Conservation (phyloP, 2,113 vertebrate genomes). For the Ascaphus truei region DNA sequence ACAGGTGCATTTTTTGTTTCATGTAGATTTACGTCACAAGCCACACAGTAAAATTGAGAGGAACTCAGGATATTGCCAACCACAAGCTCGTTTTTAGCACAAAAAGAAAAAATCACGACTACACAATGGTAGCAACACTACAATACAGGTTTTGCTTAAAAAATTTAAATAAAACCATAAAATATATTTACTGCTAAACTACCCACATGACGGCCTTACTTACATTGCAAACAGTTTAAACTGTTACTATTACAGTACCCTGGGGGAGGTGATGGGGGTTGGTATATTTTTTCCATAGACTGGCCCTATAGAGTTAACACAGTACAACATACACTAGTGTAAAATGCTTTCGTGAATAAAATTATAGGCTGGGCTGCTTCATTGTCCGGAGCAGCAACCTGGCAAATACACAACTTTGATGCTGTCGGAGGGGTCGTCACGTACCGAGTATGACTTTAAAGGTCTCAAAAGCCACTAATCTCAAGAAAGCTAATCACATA, state of each 20-base stretch:
- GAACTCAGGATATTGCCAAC: slow-evolving; percentile 50
- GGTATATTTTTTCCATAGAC: not conserved
- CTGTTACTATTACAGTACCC: not conserved
- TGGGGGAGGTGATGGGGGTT: not conserved
- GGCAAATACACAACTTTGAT: not conserved
- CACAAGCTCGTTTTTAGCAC: slow-evolving; percentile 52
- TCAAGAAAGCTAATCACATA: not conserved
- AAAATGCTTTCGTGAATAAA: not conserved
- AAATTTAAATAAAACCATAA: slow-evolving; percentile 52
- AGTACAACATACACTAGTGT: slow-evolving; percentile 13
- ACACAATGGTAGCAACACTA: slow-evolving; percentile 61
- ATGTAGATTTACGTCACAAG: slow-evolving; percentile 72
- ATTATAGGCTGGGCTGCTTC: slow-evolving; percentile 3
- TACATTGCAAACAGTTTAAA: not conserved
- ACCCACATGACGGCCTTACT: not conserved
- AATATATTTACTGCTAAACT: not conserved
- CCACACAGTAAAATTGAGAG: slow-evolving; percentile 58
- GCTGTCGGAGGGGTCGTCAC: too few relatives aligned
- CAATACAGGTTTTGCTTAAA: slow-evolving; percentile 48
- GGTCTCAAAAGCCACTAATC: too few relatives aligned
- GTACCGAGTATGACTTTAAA: not conserved
- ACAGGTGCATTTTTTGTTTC: slow-evolving; percentile 76
- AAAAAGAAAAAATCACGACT: slow-evolving; percentile 45
- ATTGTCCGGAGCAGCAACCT: slow-evolving; percentile 1
- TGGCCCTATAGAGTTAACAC: not conserved